Base-by-base conservation (phyloP, 2,888 invertebrate species). In the Eumerus sabulonum region DNA sequence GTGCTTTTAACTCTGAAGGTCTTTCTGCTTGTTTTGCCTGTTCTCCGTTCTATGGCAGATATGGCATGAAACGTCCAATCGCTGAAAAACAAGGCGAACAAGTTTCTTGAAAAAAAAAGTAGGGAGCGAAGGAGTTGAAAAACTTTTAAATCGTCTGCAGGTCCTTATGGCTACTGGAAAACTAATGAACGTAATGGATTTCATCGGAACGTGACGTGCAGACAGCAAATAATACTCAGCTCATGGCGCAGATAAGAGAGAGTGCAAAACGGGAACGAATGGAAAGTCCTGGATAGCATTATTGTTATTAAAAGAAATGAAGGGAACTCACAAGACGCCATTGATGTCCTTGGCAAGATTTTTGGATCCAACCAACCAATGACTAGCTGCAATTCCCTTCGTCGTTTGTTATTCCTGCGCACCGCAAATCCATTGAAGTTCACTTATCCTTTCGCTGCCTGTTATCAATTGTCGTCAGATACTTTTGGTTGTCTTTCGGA, bases 381-480 rank as follows among this genome's bases (percentile, higher is more conserved):
- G 27, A 12, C 11, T 9, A 42, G 42, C 47, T 38, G 17, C 9
- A 71, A 38, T 54, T 40, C 54, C 19, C 27, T 54, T 54, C 14
- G 17, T 27, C 35, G 36, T 35, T 35, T 35, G 47, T 54, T 53
- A 35, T 54, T 67, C 44, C 13, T 45, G 57, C 16, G 27, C 44
- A 51, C 68, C 54, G 19, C 72, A 74, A 79, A 79, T 79, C 73
- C 60, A 60, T 74, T 35, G 60, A 38, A 76, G 76, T 71, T 71
- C 60, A 71, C 57, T 70, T 76, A 76, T 76, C 60, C 76, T 66
- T 71, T 59, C 14, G 51, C 67, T 68, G 73, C 59, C 73, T 73
- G 79, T 74, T 79, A 79, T 79, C 68, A 79, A 79, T 74, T 79
- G 79, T 79, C 79, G 74, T 79, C 74, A 79, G 79, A 79, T 79